These are phyloP conservation scores for Coryphaenoides rupestris DNA, from an alignment of 2,113 vertebrate species.

Conservation along the genomic window DNA sequence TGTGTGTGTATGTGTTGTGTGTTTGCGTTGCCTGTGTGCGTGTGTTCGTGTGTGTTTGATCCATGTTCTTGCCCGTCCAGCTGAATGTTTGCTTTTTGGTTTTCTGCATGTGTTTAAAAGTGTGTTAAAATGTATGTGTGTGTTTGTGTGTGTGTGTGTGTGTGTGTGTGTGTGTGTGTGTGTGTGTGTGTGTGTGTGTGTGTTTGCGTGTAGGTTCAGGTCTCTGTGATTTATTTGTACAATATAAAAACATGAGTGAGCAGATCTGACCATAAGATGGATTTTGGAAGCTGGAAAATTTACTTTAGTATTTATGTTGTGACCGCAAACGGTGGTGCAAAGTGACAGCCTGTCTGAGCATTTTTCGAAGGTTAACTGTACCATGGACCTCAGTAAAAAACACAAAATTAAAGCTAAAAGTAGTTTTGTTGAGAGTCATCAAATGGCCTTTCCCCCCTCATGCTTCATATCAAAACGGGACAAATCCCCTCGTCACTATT, in stretches of 20 bases:
- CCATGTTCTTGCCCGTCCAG: no score
- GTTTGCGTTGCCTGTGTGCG: no score
- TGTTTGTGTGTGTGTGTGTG: no score
- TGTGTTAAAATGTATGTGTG: no score
- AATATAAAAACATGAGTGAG: not conserved
- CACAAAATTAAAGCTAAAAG: not conserved
- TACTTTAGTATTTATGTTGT: no score
- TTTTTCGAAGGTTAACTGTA: not conserved
- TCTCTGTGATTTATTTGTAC: not conserved
- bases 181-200: not conserved
- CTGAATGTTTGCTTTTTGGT: no score
- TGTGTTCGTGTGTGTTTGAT: no score
- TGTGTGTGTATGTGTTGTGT: no score
- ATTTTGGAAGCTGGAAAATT: not conserved
- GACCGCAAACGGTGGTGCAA: no score
- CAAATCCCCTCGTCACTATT: conserved; percentile 26
- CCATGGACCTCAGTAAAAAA: not conserved
- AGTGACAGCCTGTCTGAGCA: no score
- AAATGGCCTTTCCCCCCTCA: conserved; percentile 1
- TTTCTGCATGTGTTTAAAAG: no score
- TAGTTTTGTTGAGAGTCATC: not conserved
- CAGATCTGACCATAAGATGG: not conserved
- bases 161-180: no score
- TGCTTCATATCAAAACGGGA: conserved; percentile 27
- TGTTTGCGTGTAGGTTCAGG: not conserved